Evolutionary conservation across 2,113 vertebrate genomes (phyloP), one percentile per base, ranked within the genome.

Genomic region (Caranx melampygus): DNA sequence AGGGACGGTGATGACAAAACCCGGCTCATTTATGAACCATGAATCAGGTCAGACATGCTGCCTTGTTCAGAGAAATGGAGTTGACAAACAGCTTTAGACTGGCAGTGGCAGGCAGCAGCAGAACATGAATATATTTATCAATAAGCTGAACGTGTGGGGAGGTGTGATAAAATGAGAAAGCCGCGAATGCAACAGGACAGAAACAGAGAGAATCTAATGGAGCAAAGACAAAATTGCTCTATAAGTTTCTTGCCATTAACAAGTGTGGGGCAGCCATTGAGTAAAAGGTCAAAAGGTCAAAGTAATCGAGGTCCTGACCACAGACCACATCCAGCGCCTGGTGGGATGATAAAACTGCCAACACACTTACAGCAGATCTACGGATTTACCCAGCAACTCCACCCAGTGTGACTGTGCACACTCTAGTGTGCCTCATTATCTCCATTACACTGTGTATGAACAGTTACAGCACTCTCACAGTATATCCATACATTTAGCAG

Each of bases 61-160:
- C 14, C 21, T 76, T 82, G 52, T 64, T 75, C 21, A 45, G 34
- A 81, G 51, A 72, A 81, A 84, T 85, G 64, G 61, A 55, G 55
- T 63, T 75, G 66, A 79, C 44, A 2, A 75, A 83, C 69, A 71
- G 44, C 42, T 35, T 66, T 66, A 62, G 70, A 54, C 59, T 57
- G 63, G 66, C 74, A 60, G 80, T 18, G 37, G 60, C 72, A 74
- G 63, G 65, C 67, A 66, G 60, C 63, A 74, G 72, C 72, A 74
- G 40, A 62, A 42, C 74, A 71, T 77, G 45, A 78, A 85, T 84
- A 84, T 80, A 86, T 78, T 69, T 67, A 85, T 88, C 80, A 87
- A 73, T 49, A 66, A 66, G 34, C 61, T 62, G 57, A 15, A 52
- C 42, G 45, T 49, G 37, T 62, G 58, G 34, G 52, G 63, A 78